Base-by-base conservation (phyloP, 2,888 invertebrate species). In the Plagiodera versicolora region DNA sequence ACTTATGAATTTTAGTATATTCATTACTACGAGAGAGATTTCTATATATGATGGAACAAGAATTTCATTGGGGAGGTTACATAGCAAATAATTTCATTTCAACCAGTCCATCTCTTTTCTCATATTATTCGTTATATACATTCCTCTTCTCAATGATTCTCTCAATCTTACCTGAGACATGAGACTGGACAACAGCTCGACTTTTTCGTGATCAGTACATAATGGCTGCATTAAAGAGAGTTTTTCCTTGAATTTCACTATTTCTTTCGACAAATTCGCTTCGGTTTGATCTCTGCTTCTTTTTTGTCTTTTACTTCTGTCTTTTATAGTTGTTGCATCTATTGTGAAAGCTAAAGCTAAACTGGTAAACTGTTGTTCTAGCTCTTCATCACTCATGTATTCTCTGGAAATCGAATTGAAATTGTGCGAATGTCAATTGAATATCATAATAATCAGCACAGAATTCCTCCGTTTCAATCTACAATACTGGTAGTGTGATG, bases 261-360 rank as follows among this genome's bases (percentile, higher is more conserved):
- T 78, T 75, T 86, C 86, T 44, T 75, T 75, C 56, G 80, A 79
- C 60, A 86, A 79, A 74, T 86, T 86, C 60, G 79, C 80, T 74
- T 87, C 86, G 0, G 85, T 85, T 68, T 85, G 83, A 75, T 86
- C 85, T 50, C 86, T 74, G 54, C 83, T 81, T 54, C 85, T 77
- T 65, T 82, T 80, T 70, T 86, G 86, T 19, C 85, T 79, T 59
- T 84, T 83, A 55, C 83, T 79, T 52, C 87, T 75, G 67, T 83
- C 81, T 58, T 80, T 80, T 51, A 86, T 77, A 1, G 86, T 86
- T 49, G 83, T 75, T 39, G 83, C 81, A 73, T 87, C 87, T 50
- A 85, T 86, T 65, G 83, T 82, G 75, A 86, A 85, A 8, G 86
- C 85, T 67, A 86, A 73, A 1, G 85, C 80, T 54, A 86, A 75